These are phyloP conservation scores for Agriopis aurantiaria DNA, from an alignment of 2,888 invertebrate genomes.

Conservation along the genomic window DNA sequence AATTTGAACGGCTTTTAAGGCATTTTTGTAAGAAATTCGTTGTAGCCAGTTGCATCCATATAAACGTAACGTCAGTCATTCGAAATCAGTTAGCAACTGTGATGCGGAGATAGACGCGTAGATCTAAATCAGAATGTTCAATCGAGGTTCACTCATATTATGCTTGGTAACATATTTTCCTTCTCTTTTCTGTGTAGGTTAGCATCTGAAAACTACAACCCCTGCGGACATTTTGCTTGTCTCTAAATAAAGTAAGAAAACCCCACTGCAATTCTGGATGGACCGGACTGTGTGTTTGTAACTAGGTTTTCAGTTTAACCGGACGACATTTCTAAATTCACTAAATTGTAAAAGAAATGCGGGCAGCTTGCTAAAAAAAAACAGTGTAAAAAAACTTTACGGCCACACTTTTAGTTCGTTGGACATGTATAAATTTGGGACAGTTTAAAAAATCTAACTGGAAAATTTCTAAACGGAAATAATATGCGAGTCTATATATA, in stretches of 20 bases:
- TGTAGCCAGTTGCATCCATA: too few species aligned
- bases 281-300: conserved; percentile 5
- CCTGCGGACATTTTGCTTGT: neutral
- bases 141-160: too few species aligned
- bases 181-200: too few species aligned
- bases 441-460: neutral
- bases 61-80: too few species aligned
- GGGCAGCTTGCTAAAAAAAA: conserved; percentile 31
- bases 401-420: conserved; percentile 32
- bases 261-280: neutral
- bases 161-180: too few species aligned
- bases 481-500: too few species aligned
- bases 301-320: conserved; percentile 31
- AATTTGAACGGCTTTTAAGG: too few species aligned
- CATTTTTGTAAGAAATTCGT: too few species aligned
- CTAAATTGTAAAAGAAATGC: conserved; percentile 32
- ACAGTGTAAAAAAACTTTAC: conserved; percentile 24
- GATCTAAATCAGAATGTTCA: too few species aligned
- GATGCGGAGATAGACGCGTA: too few species aligned
- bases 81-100: too few species aligned
- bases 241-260: conserved; percentile 9
- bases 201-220: neutral
- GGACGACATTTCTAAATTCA: conserved; percentile 32
- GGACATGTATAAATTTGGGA: conserved; percentile 25
- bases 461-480: neutral